Evolutionary conservation across 64 coral and sea anemone genomes (phyloP).

Genomic region (Montipora sp.): DNA sequence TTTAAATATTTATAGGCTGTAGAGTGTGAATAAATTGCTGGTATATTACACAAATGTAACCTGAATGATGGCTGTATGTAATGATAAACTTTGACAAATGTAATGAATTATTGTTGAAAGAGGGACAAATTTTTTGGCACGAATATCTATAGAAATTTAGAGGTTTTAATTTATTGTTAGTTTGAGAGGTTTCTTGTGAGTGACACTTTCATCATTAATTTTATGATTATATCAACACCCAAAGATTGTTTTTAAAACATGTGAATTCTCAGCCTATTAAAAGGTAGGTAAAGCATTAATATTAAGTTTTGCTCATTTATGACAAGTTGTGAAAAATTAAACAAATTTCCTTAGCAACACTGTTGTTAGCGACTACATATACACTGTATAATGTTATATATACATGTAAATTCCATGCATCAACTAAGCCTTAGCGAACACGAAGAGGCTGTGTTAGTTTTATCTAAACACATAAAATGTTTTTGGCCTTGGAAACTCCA

Average conservation of each 20-base stretch:
- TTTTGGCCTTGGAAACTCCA: constrained; percentile 46
- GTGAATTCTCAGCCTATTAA: neutral
- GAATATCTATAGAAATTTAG: too few relatives aligned
- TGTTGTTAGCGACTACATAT: neutral
- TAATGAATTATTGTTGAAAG: too few relatives aligned
- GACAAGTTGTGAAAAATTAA: neutral
- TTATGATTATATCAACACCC: neutral
- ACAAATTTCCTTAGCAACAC: constrained; percentile 36
- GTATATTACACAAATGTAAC: too few relatives aligned
- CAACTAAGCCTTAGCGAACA: too few relatives aligned
- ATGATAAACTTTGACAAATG: neutral
- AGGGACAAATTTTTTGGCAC: too few relatives aligned
- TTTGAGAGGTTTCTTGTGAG: neutral
- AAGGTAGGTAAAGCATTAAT: neutral
- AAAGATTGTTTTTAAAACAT: constrained; percentile 18
- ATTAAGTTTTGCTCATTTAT: constrained; percentile 6
- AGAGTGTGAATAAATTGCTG: too few relatives aligned
- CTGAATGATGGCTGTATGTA: neutral
- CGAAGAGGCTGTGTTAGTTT: too few relatives aligned
- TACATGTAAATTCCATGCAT: neutral
- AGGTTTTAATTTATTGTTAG: neutral
- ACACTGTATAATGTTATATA: neutral
- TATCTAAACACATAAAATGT: neutral
- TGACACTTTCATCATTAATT: neutral
- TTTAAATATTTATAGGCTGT: constrained; percentile 2